Evolutionary conservation across 37 sponge, comb jelly and placozoan genomes (phyloP).

Genomic region (Beroe forskalii): DNA sequence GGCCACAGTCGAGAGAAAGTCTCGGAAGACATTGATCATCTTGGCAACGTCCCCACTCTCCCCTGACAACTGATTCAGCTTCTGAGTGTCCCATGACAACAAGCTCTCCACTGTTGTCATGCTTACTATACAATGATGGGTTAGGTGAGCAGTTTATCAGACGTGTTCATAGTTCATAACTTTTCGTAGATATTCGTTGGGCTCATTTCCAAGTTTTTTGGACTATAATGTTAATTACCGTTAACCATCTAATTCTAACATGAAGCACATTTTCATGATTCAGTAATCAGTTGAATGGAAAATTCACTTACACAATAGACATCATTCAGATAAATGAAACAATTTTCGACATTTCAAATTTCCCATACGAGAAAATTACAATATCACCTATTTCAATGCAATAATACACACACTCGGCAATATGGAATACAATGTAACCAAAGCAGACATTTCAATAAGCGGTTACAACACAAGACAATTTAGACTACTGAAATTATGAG

Average conservation of each 20-base stretch:
- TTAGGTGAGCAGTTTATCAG: too few species aligned
- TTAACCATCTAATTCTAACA: too few species aligned
- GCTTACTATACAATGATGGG: too few species aligned
- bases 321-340: not conserved
- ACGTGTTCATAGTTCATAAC: too few species aligned
- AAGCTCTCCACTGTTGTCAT: conserved; percentile 62
- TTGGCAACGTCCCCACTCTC: conserved; percentile 57
- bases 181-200: too few species aligned
- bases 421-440: not conserved
- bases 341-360: not conserved
- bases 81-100: conserved; percentile 64
- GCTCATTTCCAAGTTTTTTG: too few species aligned
- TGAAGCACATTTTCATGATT: too few species aligned
- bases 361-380: not conserved
- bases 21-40: conserved; percentile 28
- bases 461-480: not conserved
- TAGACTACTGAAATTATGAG: not conserved
- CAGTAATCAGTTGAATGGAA: too few species aligned
- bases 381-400: not conserved
- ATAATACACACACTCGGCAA: not conserved
- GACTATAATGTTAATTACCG: too few species aligned
- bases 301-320: too few species aligned
- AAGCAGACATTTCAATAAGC: not conserved
- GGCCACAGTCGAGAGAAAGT: conserved; percentile 14
- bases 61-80: conserved; percentile 28